These are phyloP conservation scores for Astyanax mexicanus DNA, from an alignment of 2,797 vertebrate species.

Conservation along the genomic window DNA sequence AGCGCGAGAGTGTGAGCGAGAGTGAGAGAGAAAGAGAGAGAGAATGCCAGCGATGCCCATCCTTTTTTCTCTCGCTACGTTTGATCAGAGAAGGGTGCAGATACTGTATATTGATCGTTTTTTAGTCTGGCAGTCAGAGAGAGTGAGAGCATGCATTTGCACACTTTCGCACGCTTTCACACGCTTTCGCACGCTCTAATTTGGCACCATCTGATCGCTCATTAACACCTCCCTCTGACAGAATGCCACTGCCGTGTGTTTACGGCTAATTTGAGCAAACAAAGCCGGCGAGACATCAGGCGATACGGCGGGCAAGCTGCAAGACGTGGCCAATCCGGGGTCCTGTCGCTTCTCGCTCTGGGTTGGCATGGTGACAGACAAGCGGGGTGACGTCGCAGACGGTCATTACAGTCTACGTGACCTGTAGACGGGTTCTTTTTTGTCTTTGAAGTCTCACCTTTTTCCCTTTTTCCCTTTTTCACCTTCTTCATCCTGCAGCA, in stretches of 20 bases:
- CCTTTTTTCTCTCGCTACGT: neutral
- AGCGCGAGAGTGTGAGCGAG: neutral
- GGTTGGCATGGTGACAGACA: constrained; percentile 58
- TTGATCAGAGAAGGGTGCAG: constrained; percentile 28
- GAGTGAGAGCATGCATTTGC: too few relatives aligned
- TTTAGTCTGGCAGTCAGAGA: constrained; percentile 7
- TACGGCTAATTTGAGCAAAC: constrained; percentile 21
- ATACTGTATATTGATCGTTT: constrained; percentile 41
- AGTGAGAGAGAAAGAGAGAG: constrained; percentile 9
- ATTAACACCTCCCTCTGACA: constrained; percentile 19
- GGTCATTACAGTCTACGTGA: constrained; percentile 12
- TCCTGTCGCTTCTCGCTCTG: constrained; percentile 14
- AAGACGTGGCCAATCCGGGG: constrained; percentile 19
- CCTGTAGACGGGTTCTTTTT: constrained; percentile 20
- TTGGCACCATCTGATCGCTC: neutral
- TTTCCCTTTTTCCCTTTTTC: constrained; percentile 4
- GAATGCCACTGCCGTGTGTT: constrained; percentile 18
- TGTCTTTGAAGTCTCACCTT: neutral
- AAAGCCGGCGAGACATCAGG: neutral
- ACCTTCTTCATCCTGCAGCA: neutral
- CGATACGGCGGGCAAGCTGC: constrained; percentile 24
- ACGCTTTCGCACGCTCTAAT: neutral
- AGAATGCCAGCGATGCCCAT: constrained; percentile 15
- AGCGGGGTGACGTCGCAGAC: constrained; percentile 33
- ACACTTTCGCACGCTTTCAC: neutral